phyloP scores from a whole-genome alignment of 2,888 invertebrate species.

The Mycalesis mineus region DNA sequence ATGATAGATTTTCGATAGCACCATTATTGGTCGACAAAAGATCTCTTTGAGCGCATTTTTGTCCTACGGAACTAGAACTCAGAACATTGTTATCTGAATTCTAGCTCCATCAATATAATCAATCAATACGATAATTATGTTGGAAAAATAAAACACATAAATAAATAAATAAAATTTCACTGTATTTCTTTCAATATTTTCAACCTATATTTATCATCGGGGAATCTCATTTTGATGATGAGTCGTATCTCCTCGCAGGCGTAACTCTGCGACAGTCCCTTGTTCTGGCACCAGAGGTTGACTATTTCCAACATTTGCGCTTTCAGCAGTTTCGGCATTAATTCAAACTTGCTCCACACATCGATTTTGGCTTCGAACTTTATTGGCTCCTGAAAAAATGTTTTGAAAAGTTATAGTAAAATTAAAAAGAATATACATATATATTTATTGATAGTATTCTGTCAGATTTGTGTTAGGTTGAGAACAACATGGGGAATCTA shows the following conservation, averaged over 20 bases:
- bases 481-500: too few relatives aligned
- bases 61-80: too few relatives aligned
- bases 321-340: slow-evolving; percentile 54
- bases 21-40: too few relatives aligned
- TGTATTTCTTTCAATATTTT: slow-evolving; percentile 70
- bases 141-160: neutral
- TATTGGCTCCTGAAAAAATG: slow-evolving; percentile 49
- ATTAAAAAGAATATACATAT: too few relatives aligned
- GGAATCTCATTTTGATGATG: slow-evolving; percentile 67
- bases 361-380: slow-evolving; percentile 52
- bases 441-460: too few relatives aligned
- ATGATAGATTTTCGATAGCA: too few relatives aligned
- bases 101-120: too few relatives aligned
- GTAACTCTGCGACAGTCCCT: slow-evolving; percentile 45
- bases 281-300: slow-evolving; percentile 51
- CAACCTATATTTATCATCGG: slow-evolving; percentile 62
- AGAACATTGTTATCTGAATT: too few relatives aligned
- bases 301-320: slow-evolving; percentile 63
- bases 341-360: slow-evolving; percentile 58
- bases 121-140: neutral
- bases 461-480: too few relatives aligned
- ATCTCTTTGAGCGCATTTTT: too few relatives aligned
- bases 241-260: slow-evolving; percentile 67
- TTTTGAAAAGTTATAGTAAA: too few relatives aligned
- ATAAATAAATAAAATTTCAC: slow-evolving; percentile 33